Evolutionary conservation across 1,140 invertebrate species (phyloP).

Genomic region (Capitella teleta): DNA sequence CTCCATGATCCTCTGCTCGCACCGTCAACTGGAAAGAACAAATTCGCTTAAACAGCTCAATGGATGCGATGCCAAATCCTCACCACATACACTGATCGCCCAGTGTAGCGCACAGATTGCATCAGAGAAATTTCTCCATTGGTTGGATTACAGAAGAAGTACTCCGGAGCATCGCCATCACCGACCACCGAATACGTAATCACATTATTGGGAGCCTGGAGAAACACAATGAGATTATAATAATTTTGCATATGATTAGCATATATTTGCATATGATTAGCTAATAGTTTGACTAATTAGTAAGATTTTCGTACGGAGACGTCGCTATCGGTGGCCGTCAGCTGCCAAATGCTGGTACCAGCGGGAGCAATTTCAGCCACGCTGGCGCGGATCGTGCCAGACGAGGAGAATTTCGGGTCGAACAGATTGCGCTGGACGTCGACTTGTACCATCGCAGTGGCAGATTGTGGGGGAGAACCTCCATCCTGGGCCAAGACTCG

Average conservation of each 20-base stretch:
- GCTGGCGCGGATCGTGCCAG: not conserved
- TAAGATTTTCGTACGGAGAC: not conserved
- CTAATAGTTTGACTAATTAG: too few species aligned
- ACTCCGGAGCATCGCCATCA: slow-evolving; percentile 6
- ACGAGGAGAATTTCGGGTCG: not conserved
- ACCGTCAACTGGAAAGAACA: slow-evolving; percentile 3
- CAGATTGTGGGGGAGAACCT: slow-evolving; percentile 1
- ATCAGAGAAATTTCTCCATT: slow-evolving; percentile 7
- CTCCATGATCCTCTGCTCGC: slow-evolving; percentile 3
- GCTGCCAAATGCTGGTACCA: not conserved
- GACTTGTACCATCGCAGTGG: slow-evolving; percentile 6
- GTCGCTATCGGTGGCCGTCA: slow-evolving; percentile 4
- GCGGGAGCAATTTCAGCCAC: slow-evolving; percentile 8
- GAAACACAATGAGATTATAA: too few species aligned
- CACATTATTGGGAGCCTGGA: slow-evolving; percentile 10
- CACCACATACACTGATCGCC: slow-evolving; percentile 6
- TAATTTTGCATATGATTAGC: too few species aligned
- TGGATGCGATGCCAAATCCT: not conserved
- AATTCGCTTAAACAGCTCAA: not conserved
- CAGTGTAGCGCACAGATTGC: slow-evolving; percentile 3
- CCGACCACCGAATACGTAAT: slow-evolving; percentile 7
- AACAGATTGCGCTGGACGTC: slow-evolving; percentile 5
- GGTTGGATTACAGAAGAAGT: slow-evolving; percentile 8
- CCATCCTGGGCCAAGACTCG: slow-evolving; percentile 3
- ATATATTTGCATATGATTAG: too few species aligned